phyloP scores from a whole-genome alignment of 2,113 vertebrate species.

The Orientallactaga bullata region DNA sequence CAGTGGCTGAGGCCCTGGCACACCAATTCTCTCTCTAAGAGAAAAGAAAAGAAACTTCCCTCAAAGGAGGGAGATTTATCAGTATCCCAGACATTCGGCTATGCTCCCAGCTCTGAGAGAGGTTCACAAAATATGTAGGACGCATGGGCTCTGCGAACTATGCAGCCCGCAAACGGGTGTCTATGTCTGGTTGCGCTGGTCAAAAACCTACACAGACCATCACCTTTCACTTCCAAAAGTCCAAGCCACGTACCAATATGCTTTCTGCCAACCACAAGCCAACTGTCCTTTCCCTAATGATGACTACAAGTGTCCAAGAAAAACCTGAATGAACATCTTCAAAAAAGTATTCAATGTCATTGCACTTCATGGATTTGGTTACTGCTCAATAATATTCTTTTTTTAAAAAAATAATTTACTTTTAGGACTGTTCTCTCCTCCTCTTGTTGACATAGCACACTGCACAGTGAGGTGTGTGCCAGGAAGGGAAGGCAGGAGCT shows the following conservation, averaged over 20 bases:
- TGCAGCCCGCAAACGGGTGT: neutral
- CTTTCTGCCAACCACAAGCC: neutral
- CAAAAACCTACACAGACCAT: neutral
- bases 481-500: neutral
- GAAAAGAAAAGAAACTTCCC: too few species aligned
- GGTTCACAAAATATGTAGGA: neutral
- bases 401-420: neutral
- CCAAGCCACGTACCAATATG: neutral
- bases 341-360: neutral
- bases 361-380: conserved; percentile 33
- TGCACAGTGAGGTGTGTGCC: neutral
- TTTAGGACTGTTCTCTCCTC: neutral
- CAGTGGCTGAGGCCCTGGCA: too few species aligned
- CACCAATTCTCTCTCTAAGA: too few species aligned
- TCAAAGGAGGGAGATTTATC: neutral
- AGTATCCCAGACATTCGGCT: neutral
- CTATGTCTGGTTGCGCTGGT: neutral
- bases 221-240: neutral
- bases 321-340: neutral
- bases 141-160: neutral
- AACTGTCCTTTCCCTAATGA: too few species aligned
- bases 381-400: neutral
- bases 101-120: neutral
- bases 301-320: too few species aligned
- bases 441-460: neutral